Percentiles rank a stretch among this genome's conserved stretches.
Conservation (phyloP, 2,888 invertebrate species). For the Stegana nigrithorax region DNA sequence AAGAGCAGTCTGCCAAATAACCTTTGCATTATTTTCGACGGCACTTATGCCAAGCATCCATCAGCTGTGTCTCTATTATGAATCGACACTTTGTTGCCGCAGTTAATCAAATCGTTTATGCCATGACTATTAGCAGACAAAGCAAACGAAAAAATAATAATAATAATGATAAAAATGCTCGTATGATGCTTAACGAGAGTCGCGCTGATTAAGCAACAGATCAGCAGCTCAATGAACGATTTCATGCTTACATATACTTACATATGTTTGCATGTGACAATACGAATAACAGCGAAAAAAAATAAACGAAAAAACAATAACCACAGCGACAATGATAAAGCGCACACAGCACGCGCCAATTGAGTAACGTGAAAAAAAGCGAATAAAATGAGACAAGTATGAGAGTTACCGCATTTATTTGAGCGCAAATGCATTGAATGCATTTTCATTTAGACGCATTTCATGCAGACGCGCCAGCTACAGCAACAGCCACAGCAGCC, state of each 20-base stretch:
- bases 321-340: background rate
- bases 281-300: background rate
- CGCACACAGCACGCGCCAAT: conserved; percentile 29
- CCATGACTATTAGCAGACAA: no score
- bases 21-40: no score
- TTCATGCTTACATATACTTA: background rate
- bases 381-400: background rate
- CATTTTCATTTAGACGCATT: conserved; percentile 22
- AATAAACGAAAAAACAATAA: background rate
- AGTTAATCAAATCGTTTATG: no score
- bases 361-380: conserved; percentile 17
- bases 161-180: no score
- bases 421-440: conserved; percentile 17
- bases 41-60: no score
- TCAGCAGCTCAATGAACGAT: conserved; percentile 2
- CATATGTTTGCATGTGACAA: background rate
- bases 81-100: no score
- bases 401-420: background rate
- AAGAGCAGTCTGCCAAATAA: no score
- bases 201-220: conserved; percentile 13
- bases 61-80: no score
- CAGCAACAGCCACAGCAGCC: no score
- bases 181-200: background rate
- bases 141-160: no score
- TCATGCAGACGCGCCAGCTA: no score